Evolutionary conservation across 2,113 vertebrate species (phyloP), one percentile per base, ranked within the genome.

Genomic region (Microtus montanus): DNA sequence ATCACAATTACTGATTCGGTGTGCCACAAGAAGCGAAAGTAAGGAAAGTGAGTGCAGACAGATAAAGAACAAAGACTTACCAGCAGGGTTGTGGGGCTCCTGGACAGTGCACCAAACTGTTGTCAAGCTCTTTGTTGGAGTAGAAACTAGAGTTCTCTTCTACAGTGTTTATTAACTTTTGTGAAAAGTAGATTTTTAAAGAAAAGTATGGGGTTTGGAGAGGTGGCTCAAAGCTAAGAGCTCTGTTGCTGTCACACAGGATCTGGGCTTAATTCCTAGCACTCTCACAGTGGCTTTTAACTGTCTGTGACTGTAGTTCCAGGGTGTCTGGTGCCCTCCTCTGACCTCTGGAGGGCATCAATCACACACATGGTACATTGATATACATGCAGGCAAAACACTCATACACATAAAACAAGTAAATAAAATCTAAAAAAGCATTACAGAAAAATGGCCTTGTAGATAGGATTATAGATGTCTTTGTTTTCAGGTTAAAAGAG

Each of bases 401-500:
- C 28, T 33, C 22, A 66, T 19, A 66, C 61, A 84, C 22, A 26
- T 58, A 58, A 58, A 58, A 58, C 19, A 84, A 83, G 41, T 63
- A 83, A 83, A 38, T 11, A 64, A 84, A 66, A 64, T 44, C 24
- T 44, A 17, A 41, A 41, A 63, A 15, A 47, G 9, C 28, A 28
- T 49, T 79, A 71, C 77, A 77, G 78, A 87, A 58, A 24, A 49
- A 33, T 70, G n/a, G 49, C 35, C 54, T 33, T 33, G 14, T 71
- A n/a, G 88, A 85, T 14, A 92, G 73, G 66, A 44, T 82, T 38
- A n/a, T 8, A 47, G 54, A 30, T 61, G 6, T 79, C 63, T 92
- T n/a, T 68, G 35, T 70, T 91, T 77, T 41, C 95, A 99, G 99
- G 97, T 96, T 98, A 44, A 99, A 99, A 98, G 99, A 99, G 93